Evolutionary conservation across 2,797 vertebrate genomes (phyloP).

Genomic region (Xenops minutus): DNA sequence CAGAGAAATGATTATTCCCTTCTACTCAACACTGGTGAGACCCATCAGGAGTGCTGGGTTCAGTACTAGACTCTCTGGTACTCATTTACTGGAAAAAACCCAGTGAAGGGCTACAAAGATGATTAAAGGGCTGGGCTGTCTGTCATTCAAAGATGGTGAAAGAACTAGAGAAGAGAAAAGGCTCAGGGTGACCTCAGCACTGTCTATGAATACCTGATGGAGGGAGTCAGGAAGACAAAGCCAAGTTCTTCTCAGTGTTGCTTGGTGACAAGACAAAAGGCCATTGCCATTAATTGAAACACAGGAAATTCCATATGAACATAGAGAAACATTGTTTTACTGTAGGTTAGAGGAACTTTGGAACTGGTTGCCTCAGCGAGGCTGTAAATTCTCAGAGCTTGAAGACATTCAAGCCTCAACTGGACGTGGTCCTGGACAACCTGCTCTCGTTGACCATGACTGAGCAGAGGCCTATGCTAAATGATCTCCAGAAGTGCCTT

Average conservation of each 20-base stretch:
- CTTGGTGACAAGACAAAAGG: not conserved
- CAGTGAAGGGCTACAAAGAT: not conserved
- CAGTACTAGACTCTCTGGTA: fast-evolving
- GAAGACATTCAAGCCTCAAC: not conserved
- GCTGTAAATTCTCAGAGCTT: not conserved
- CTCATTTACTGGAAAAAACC: not conserved
- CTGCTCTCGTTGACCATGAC: not conserved
- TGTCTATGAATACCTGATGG: not conserved
- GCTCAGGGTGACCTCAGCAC: not conserved
- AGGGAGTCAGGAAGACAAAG: not conserved
- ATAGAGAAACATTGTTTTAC: not conserved
- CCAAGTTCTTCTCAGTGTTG: not conserved
- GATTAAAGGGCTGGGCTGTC: fast-evolving
- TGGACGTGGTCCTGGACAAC: not conserved
- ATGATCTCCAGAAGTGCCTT: not conserved
- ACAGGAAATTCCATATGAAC: not conserved
- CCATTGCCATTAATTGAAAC: not conserved
- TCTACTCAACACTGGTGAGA: not conserved
- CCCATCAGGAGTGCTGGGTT: not conserved
- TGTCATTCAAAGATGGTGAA: not conserved
- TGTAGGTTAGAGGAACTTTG: not conserved
- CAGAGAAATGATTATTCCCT: not conserved
- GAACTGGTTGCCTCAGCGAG: not conserved
- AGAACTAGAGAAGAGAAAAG: not conserved
- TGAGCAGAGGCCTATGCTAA: not conserved